These are phyloP conservation scores for Morbakka virulenta DNA, from an alignment of 30 jellyfish, hydroid and myxozoan species.

Conservation along the genomic window DNA sequence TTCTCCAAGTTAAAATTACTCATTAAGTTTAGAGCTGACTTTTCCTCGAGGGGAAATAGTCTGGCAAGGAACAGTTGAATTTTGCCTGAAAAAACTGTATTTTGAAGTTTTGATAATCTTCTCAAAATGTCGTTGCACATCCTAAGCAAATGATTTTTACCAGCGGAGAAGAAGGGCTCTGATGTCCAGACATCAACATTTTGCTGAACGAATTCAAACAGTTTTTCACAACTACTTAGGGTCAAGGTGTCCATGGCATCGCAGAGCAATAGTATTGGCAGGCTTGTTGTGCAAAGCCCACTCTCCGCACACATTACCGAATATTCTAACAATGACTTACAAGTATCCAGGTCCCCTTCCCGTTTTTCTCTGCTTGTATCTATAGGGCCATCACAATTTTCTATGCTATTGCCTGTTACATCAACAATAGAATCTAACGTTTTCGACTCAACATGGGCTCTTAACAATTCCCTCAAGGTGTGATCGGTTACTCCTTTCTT, in stretches of 20 bases:
- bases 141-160: constrained; percentile 84
- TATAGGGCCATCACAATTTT: too few species aligned
- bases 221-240: constrained; percentile 63
- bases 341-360: constrained; percentile 2
- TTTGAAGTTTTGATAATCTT: constrained; percentile 84
- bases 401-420: too few species aligned
- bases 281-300: constrained; percentile 62
- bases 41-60: constrained; percentile 93
- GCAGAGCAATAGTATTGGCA: constrained; percentile 70
- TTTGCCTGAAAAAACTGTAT: constrained; percentile 86
- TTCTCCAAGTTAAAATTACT: constrained; percentile 85
- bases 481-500: too few species aligned
- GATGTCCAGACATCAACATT: constrained; percentile 75
- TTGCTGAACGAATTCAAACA: constrained; percentile 80
- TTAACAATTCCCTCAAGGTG: too few species aligned
- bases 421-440: too few species aligned
- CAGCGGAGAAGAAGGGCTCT: constrained; percentile 65
- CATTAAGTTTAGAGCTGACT: constrained; percentile 92
- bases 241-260: constrained; percentile 76
- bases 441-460: too few species aligned
- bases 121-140: constrained; percentile 92
- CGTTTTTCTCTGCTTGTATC: too few species aligned
- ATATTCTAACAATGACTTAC: constrained; percentile 37
- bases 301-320: constrained; percentile 67
- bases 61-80: constrained; percentile 91